Evolutionary conservation across 2,113 vertebrate genomes (phyloP).

Genomic region (Brienomyrus brachyistius): DNA sequence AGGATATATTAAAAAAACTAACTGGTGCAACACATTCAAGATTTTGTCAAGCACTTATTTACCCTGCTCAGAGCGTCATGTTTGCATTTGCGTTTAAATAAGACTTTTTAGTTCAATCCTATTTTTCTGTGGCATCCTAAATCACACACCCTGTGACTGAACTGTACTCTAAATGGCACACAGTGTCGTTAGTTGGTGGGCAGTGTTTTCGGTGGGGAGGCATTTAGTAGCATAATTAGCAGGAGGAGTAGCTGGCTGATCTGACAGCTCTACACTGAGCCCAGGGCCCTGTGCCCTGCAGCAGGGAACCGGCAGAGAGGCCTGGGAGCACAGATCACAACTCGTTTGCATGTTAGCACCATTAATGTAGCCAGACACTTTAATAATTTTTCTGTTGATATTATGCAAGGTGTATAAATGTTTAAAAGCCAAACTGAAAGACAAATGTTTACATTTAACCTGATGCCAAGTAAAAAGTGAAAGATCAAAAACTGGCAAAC

Average conservation of each 20-base stretch:
- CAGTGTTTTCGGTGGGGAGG: slow-evolving; percentile 13
- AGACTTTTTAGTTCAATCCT: not conserved
- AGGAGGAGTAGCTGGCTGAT: slow-evolving; percentile 39
- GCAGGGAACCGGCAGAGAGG: not conserved
- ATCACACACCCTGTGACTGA: not conserved
- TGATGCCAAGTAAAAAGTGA: not conserved
- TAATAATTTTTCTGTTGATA: not conserved
- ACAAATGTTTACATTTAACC: not conserved
- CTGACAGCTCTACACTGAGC: slow-evolving; percentile 38
- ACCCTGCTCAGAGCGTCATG: not conserved
- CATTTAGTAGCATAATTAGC: slow-evolving; percentile 36
- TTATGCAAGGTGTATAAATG: not conserved
- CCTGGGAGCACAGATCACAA: not conserved
- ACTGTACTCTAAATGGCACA: not conserved
- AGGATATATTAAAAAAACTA: not conserved
- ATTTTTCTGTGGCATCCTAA: not conserved
- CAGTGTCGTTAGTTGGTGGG: not conserved
- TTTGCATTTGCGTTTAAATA: not conserved
- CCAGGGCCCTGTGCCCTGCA: not conserved
- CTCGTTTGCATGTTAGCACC: slow-evolving; percentile 56
- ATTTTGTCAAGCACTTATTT: not conserved
- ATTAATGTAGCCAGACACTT: slow-evolving; percentile 30
- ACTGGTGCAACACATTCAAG: not conserved
- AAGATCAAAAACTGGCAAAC: not conserved
- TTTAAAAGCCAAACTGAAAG: not conserved